phyloP scores from a whole-genome alignment of 1,140 invertebrate species.

The Zaprionus davidi region DNA sequence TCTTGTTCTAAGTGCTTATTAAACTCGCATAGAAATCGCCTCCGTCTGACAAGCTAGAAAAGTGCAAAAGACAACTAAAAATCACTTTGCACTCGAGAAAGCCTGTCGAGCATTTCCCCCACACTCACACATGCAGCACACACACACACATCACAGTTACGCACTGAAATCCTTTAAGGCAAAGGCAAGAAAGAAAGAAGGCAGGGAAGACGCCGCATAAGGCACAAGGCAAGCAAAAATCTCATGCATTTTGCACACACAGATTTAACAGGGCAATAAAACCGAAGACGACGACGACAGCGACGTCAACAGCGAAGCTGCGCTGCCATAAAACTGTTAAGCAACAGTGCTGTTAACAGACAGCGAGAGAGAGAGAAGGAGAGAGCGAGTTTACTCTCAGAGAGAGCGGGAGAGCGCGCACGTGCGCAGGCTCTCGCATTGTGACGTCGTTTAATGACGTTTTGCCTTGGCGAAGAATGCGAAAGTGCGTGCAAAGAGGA shows the following conservation, averaged over 20 bases:
- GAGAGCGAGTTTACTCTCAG: neutral
- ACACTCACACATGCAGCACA: constrained; percentile 30
- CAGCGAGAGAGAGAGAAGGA: constrained; percentile 9
- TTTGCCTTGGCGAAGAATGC: constrained; percentile 66
- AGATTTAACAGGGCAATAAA: constrained; percentile 51
- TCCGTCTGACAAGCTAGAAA: constrained; percentile 26
- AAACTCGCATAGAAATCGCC: constrained; percentile 35
- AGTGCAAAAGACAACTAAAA: constrained; percentile 63
- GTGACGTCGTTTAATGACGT: constrained; percentile 73
- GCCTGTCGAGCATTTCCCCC: constrained; percentile 57
- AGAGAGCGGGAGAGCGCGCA: constrained; percentile 10
- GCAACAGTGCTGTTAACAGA: constrained; percentile 21
- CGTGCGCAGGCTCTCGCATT: constrained; percentile 28
- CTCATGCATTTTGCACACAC: constrained; percentile 52
- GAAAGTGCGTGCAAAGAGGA: constrained; percentile 63
- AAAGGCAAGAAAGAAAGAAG: constrained; percentile 36
- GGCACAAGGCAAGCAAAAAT: constrained; percentile 28
- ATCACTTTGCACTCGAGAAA: constrained; percentile 76
- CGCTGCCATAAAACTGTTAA: constrained; percentile 46
- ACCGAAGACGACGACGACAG: constrained; percentile 7
- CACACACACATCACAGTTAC: constrained; percentile 15
- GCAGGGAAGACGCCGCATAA: constrained; percentile 28
- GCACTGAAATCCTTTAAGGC: constrained; percentile 50
- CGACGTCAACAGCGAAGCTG: constrained; percentile 22
- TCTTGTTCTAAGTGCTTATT: constrained; percentile 17